Evolutionary conservation across 2,797 vertebrate genomes (phyloP).

Genomic region (Pteropus rufus): DNA sequence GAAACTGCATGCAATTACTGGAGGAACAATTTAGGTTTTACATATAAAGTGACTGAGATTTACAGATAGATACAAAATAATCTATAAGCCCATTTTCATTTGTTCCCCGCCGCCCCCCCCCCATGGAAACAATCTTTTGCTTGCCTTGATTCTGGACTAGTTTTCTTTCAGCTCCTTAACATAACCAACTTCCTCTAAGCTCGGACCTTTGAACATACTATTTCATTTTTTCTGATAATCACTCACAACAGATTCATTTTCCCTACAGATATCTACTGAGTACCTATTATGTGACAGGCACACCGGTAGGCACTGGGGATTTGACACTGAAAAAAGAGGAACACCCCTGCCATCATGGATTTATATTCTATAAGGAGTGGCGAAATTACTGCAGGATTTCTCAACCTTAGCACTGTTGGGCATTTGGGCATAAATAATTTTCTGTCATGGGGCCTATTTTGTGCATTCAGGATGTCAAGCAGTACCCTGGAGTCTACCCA

Average conservation of each 20-base stretch:
- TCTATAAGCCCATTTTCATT: neutral
- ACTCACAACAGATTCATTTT: neutral
- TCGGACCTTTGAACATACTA: neutral
- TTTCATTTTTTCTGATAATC: neutral
- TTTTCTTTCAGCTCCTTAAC: neutral
- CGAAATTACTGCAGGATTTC: neutral
- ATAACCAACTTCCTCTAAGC: neutral
- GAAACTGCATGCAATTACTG: neutral
- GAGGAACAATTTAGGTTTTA: neutral
- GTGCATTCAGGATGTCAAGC: neutral
- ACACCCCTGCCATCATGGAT: neutral
- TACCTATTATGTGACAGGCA: neutral
- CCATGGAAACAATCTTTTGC: neutral
- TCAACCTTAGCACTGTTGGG: neutral
- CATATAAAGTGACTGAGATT: neutral
- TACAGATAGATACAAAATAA: neutral
- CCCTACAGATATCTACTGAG: neutral
- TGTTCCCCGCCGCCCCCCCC: too few species aligned
- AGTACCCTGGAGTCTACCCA: neutral
- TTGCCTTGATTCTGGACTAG: neutral
- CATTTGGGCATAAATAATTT: neutral
- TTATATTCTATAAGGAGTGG: neutral
- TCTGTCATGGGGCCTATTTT: neutral
- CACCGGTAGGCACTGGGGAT: neutral
- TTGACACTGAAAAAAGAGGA: neutral